Base-by-base conservation (phyloP, 2,797 vertebrate genomes). In the Danio albolineatus region DNA sequence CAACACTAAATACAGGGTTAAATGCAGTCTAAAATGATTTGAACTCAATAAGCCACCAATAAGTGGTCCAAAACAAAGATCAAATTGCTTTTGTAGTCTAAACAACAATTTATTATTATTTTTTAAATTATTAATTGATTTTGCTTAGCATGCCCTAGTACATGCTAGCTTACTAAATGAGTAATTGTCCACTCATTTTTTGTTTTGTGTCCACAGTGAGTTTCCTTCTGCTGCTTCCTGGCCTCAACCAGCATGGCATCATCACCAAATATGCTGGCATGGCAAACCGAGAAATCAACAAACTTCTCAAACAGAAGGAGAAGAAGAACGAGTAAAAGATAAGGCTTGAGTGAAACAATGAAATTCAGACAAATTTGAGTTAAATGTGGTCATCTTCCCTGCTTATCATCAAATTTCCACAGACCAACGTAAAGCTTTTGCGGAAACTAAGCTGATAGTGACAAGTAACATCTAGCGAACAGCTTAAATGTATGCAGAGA, bases 261-360 rank as follows among this genome's bases (percentile, higher is more conserved):
- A 97, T 99, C 91, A 93, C 91, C 0, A 98, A 97, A 88, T 99
- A 98, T 65, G 87, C 93, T n/a, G 93, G 85, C 85, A 99, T 99
- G 98, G 97, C 94, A 0, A 98, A 97, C 92, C 94, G 96, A 78
- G 97, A 99, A 93, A 93, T 98, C 87, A 98, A 99, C 94, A 99
- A 99, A 65, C 95, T 99, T 86, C 93, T 99, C 41, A 99, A 99
- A 91, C 96, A 98, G 87, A 99, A 99, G 90, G 98, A 98, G 88
- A 99, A 99, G 95, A 98, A 99, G 93, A 98, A 95, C 5, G 96
- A 98, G 85, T 99, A 89, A 93, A 83, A 0, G 28, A 28, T 17
- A 13, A 38, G 16, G 48, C n/a, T 53, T 9, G 10, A 62, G 54
- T 46, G 8, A 51, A 73, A 73, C 14, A 48, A 14, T 10, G 7